Conservation (phyloP, 2,888 invertebrate genomes). For the Nomada goodeniana region DNA sequence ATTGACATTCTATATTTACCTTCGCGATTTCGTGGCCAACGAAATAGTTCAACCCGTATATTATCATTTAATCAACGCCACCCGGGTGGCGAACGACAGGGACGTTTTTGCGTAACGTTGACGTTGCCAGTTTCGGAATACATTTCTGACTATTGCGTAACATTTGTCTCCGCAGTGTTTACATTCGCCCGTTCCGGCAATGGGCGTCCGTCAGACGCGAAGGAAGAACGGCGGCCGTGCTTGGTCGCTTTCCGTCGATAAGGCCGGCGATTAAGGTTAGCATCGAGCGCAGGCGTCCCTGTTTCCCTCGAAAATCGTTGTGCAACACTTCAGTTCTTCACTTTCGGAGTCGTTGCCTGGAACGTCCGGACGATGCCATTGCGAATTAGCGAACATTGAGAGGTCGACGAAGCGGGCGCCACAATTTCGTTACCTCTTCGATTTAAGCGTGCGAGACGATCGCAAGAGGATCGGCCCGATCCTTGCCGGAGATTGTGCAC, state of each 20-base stretch:
- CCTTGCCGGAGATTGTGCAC: too few relatives aligned
- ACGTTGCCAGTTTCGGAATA: not conserved
- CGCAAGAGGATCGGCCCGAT: too few relatives aligned
- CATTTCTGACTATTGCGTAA: not conserved
- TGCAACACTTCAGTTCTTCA: not conserved
- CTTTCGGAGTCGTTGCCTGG: slow-evolving; percentile 20
- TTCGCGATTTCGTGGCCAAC: not conserved
- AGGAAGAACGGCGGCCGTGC: not conserved
- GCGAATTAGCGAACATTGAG: not conserved
- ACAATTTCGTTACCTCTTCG: not conserved
- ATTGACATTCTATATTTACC: not conserved
- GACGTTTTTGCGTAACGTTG: not conserved
- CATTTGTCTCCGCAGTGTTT: not conserved
- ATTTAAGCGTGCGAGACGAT: too few relatives aligned
- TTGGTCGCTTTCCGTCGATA: too few relatives aligned
- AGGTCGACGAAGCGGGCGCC: not conserved
- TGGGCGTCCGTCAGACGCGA: too few relatives aligned
- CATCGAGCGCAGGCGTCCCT: slow-evolving; percentile 19
- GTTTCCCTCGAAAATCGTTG: not conserved
- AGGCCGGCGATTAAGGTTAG: slow-evolving; percentile 17
- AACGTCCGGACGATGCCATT: not conserved
- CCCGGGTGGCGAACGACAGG: too few relatives aligned
- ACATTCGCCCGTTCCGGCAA: not conserved
- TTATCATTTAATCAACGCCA: too few relatives aligned
- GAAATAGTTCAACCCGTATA: not conserved